These are phyloP conservation scores for Tortrix viridana DNA, from an alignment of 2,888 invertebrate genomes.

Conservation along the genomic window DNA sequence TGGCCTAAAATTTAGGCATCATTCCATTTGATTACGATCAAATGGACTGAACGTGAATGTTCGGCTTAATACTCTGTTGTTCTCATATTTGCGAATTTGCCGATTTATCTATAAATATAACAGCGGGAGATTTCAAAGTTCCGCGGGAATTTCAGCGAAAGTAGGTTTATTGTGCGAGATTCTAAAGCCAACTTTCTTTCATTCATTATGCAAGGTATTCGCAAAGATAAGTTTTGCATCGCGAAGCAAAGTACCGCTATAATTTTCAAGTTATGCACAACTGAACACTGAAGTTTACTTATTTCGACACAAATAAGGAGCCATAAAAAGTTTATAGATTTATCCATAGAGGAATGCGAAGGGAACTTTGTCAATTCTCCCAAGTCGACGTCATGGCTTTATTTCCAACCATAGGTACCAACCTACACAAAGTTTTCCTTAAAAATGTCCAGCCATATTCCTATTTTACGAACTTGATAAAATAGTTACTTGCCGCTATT, in stretches of 20 bases:
- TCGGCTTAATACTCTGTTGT: conserved; percentile 11
- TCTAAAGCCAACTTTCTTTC: conserved; percentile 32
- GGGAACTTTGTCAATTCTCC: too few relatives aligned
- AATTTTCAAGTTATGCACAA: conserved; percentile 28
- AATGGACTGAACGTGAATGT: too few relatives aligned
- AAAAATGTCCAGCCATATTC: too few relatives aligned
- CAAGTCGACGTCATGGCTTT: too few relatives aligned
- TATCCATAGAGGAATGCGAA: too few relatives aligned
- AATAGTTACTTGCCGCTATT: too few relatives aligned
- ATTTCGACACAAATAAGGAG: conserved; percentile 1
- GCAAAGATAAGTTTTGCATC: conserved; percentile 31
- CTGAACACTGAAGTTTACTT: conserved; percentile 5
- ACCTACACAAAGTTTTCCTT: too few relatives aligned
- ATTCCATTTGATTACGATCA: too few relatives aligned
- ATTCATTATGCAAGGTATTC: conserved; percentile 31
- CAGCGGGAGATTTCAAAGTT: conserved; percentile 22
- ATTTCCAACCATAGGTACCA: too few relatives aligned
- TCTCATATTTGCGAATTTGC: conserved; percentile 33
- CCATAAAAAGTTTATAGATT: too few relatives aligned
- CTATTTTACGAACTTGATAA: too few relatives aligned
- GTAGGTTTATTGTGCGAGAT: conserved; percentile 33
- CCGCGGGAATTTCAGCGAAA: conserved; percentile 24
- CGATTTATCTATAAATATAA: conserved; percentile 31
- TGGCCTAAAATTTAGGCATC: too few relatives aligned
- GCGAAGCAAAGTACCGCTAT: conserved; percentile 23